phyloP scores from a whole-genome alignment of 2,113 vertebrate species.

The Nesogale talazaci region DNA sequence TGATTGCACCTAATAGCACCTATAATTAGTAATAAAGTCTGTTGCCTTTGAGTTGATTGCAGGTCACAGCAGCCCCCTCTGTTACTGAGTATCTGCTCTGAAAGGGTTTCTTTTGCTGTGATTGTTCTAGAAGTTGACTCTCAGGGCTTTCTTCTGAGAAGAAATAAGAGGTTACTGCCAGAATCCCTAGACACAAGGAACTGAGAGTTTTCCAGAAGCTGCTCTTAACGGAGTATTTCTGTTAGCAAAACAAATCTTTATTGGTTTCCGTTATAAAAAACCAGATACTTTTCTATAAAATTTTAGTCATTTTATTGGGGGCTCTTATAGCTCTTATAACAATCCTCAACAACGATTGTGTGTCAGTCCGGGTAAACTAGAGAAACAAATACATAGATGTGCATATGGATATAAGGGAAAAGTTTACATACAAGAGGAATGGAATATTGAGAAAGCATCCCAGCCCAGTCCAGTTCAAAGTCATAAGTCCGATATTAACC shows the following conservation, averaged over 20 bases:
- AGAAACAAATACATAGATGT: too few species aligned
- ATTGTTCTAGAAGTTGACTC: background rate
- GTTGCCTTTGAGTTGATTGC: background rate
- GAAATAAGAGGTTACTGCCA: background rate
- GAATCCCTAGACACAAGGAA: background rate
- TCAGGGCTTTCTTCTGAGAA: background rate
- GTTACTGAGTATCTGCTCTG: background rate
- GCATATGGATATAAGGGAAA: too few species aligned
- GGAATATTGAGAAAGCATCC: too few species aligned
- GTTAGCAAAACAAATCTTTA: background rate
- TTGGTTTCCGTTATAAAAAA: constrained; percentile 14
- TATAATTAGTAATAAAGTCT: background rate
- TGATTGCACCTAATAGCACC: background rate
- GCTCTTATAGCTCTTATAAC: too few species aligned
- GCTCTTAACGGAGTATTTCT: background rate
- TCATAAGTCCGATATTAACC: too few species aligned
- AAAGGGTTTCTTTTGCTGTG: background rate
- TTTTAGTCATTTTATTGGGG: too few species aligned
- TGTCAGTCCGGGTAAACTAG: too few species aligned
- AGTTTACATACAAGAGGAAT: too few species aligned
- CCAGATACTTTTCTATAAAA: too few species aligned
- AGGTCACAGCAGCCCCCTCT: background rate
- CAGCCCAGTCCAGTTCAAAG: too few species aligned
- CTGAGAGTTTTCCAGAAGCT: background rate
- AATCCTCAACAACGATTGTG: too few species aligned